A percentile compares a stretch with the other conserved stretches of the same genome.
These are phyloP conservation scores for Gymnocheta viridis DNA, from an alignment of 2,888 invertebrate species.

Conservation along the genomic window DNA sequence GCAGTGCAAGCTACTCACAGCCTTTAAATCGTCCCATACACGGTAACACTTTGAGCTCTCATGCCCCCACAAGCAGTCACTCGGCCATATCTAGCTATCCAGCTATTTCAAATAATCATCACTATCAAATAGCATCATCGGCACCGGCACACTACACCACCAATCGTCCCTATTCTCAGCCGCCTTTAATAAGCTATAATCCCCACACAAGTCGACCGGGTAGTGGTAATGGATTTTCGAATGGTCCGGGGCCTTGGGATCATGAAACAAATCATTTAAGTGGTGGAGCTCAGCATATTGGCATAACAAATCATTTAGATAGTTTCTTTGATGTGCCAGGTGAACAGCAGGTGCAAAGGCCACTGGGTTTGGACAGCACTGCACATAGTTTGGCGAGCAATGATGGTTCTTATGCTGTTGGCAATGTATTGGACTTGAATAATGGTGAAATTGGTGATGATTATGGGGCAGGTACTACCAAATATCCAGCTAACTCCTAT, in stretches of 20 bases:
- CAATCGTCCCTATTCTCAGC: constrained; percentile 74
- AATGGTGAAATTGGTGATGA: constrained; percentile 77
- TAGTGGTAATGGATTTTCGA: constrained; percentile 60
- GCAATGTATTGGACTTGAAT: constrained; percentile 79
- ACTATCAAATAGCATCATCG: constrained; percentile 73
- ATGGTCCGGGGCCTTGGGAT: constrained; percentile 75
- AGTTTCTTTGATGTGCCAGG: constrained; percentile 78
- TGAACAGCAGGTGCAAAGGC: constrained; percentile 65
- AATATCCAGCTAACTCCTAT: constrained; percentile 77
- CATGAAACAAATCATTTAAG: constrained; percentile 78
- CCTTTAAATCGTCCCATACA: constrained; percentile 35
- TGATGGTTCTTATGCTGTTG: constrained; percentile 78
- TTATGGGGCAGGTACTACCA: constrained; percentile 73
- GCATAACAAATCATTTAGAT: constrained; percentile 81
- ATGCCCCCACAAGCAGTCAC: constrained; percentile 55
- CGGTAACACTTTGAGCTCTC: constrained; percentile 39
- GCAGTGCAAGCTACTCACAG: constrained; percentile 48
- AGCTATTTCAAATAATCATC: constrained; percentile 68
- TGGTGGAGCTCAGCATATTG: constrained; percentile 71
- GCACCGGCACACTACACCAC: constrained; percentile 73
- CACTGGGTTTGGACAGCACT: constrained; percentile 43
- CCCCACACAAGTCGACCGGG: constrained; percentile 69
- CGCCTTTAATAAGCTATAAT: constrained; percentile 39
- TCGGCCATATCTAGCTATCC: constrained; percentile 65
- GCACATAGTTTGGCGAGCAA: constrained; percentile 50